Base-by-base conservation (phyloP, 23 tunicate species). In the Clavelina lepadiformis region DNA sequence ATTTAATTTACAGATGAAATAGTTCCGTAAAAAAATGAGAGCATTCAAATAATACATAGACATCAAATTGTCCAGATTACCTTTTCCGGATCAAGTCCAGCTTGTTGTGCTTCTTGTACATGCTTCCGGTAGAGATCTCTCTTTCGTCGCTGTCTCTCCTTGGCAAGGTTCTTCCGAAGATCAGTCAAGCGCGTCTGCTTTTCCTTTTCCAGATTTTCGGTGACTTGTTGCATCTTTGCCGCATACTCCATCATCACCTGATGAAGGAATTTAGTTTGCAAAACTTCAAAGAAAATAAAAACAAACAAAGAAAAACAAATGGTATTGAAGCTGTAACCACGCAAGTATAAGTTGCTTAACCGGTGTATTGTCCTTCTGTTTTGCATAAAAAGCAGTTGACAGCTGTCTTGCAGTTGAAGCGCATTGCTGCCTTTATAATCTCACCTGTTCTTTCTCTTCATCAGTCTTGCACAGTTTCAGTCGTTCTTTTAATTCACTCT, bases 401-500 rank as follows among this genome's bases (percentile, higher is more conserved):
- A n/a, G n/a, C n/a, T n/a, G n/a, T n/a, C n/a, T n/a, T n/a, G n/a
- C n/a, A n/a, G n/a, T n/a, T n/a, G n/a, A n/a, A n/a, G n/a, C n/a
- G n/a, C n/a, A n/a, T n/a, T n/a, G n/a, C n/a, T n/a, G n/a, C n/a
- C n/a, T n/a, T n/a, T n/a, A n/a, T n/a, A n/a, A n/a, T n/a, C n/a
- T 24, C 18, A 88, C 96, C 88, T 88, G 67, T 35, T 88, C 67
- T 63, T 88, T 88, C 61, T 88, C 96, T 49, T 88, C 88, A n/a
- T 88, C 96, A 5, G 83, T 81, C 51, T 52, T 68, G 51, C 96
- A 88, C 41, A 21, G 25, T 31, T 69, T 88, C 68, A 88, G 75
- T 88, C 81, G 81, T 53, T 80, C 88, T 34, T 67, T 74, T 47
- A 88, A 56, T 65, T 88, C 88, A 37, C 45, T 68, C 35, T 81